Percentiles rank a stretch among this genome's conserved stretches.
Conservation (phyloP, 64 coral and sea anemone species). For the Dendrophyllia cribrosa region DNA sequence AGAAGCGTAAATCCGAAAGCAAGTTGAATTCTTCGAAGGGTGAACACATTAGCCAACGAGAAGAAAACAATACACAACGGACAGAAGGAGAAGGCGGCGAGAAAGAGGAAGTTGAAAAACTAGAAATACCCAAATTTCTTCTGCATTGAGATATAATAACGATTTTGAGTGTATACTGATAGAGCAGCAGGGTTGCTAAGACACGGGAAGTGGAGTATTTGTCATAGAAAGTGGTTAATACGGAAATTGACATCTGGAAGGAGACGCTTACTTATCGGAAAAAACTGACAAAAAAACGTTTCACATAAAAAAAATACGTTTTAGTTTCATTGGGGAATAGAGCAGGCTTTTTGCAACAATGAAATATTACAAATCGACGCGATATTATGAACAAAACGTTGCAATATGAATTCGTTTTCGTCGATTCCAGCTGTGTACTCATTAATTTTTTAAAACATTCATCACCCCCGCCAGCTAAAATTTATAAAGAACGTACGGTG, state of each 20-base stretch:
- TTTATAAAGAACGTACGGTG: too few relatives aligned
- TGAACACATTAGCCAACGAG: background rate
- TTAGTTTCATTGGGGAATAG: background rate
- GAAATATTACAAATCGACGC: background rate
- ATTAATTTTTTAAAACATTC: background rate
- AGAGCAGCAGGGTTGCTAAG: constrained; percentile 9
- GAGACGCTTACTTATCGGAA: background rate
- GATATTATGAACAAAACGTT: background rate
- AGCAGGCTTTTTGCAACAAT: background rate
- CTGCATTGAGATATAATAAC: background rate
- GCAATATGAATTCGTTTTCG: background rate
- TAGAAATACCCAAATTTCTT: constrained; percentile 40
- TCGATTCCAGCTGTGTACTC: background rate
- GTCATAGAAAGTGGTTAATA: background rate
- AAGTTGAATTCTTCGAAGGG: background rate
- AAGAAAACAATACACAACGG: background rate
- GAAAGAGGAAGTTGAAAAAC: background rate
- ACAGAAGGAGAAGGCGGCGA: background rate
- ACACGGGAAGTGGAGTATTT: constrained; percentile 3
- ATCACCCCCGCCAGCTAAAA: too few relatives aligned
- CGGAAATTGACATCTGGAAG: background rate
- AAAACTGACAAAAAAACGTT: background rate
- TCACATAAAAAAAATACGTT: background rate
- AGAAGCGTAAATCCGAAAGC: background rate
- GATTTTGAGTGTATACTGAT: background rate